A percentile compares a stretch with the other conserved stretches of the same genome.
Conservation (phyloP, 1,140 invertebrate species). For the Helicoverpa zea region DNA sequence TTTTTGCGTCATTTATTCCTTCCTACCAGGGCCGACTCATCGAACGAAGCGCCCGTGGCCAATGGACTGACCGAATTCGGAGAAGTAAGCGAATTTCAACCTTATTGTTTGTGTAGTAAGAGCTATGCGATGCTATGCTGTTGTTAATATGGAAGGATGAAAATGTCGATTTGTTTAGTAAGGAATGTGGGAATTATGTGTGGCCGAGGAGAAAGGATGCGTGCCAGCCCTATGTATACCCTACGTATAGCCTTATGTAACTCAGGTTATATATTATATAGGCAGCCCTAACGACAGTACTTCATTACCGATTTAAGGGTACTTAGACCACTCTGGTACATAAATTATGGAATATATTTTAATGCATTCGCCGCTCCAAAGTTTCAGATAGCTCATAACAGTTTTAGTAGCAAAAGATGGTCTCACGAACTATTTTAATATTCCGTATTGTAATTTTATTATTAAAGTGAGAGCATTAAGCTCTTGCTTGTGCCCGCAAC, state of each 20-base stretch:
- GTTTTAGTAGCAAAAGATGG: no score
- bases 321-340: neutral
- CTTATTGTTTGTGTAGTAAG: conserved; percentile 30
- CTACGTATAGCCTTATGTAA: no score
- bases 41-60: conserved; percentile 90
- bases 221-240: conserved; percentile 2
- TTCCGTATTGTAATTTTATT: no score
- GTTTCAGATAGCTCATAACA: no score
- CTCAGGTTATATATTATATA: neutral
- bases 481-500: no score
- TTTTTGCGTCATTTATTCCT: conserved; percentile 69
- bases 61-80: conserved; percentile 92
- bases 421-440: no score
- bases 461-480: no score
- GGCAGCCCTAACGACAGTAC: neutral
- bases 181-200: conserved; percentile 24
- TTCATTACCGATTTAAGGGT: neutral
- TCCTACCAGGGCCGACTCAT: conserved; percentile 90
- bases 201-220: neutral
- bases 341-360: neutral
- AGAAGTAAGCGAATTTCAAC: conserved; percentile 87
- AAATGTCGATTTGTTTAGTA: conserved; percentile 36
- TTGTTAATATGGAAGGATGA: conserved; percentile 35
- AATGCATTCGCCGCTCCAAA: neutral
- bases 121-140: conserved; percentile 22